phyloP scores from a whole-genome alignment of 2,113 vertebrate genomes.

The Oryzias curvinotus region DNA sequence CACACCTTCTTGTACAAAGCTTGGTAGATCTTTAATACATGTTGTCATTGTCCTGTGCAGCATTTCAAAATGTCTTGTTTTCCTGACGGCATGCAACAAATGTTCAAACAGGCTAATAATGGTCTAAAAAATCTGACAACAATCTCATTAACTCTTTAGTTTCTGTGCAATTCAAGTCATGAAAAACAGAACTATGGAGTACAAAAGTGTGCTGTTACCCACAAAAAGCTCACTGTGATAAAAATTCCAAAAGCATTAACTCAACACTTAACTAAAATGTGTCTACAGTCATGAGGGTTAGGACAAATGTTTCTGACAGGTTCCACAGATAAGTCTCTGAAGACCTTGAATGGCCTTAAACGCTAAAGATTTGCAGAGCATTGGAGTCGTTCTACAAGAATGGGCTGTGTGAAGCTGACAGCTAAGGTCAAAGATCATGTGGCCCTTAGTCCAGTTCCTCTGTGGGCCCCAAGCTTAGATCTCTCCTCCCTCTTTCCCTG shows the following conservation, averaged over 20 bases:
- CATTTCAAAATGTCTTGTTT: not conserved
- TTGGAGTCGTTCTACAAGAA: slow-evolving; percentile 6
- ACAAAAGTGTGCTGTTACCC: slow-evolving; percentile 39
- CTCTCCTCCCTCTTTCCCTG: slow-evolving; percentile 79
- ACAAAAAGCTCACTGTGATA: slow-evolving; percentile 37
- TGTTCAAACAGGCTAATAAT: not conserved
- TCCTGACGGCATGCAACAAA: slow-evolving; percentile 2
- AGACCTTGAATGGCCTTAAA: slow-evolving; percentile 27
- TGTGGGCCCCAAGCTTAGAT: slow-evolving; percentile 90
- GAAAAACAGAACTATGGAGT: slow-evolving; percentile 7
- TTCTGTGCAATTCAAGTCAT: slow-evolving; percentile 27
- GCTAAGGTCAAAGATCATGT: slow-evolving; percentile 25
- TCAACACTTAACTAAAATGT: slow-evolving; percentile 29
- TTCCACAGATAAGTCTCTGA: slow-evolving; percentile 39
- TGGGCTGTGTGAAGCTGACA: slow-evolving; percentile 9
- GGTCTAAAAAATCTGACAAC: slow-evolving; percentile 11
- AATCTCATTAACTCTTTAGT: not conserved
- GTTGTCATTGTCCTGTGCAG: slow-evolving; percentile 1
- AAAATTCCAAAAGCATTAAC: slow-evolving; percentile 36
- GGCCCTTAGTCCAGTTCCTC: slow-evolving; percentile 87
- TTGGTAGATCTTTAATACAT: slow-evolving; percentile 2
- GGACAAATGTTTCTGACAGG: slow-evolving; percentile 19
- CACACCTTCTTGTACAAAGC: slow-evolving; percentile 17
- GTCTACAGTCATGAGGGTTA: slow-evolving; percentile 13
- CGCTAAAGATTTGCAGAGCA: slow-evolving; percentile 17